Base-by-base conservation (phyloP, 2,113 vertebrate species). In the Colossoma macropomum region DNA sequence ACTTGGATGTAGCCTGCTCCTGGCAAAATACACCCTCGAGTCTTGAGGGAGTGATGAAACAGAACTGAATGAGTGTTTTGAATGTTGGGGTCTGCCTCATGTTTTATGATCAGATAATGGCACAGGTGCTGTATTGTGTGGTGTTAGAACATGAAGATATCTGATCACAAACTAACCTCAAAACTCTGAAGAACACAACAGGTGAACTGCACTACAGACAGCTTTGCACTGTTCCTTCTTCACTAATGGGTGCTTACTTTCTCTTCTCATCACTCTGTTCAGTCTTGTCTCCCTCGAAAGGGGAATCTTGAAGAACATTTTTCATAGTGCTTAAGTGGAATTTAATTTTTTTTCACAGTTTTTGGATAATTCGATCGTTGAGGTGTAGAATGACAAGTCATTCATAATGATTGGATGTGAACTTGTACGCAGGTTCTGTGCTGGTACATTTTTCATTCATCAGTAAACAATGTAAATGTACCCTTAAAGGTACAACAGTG, bases 91-190 rank as follows among this genome's bases (percentile, higher is more conserved):
- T 88, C 79, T 71, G 59, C 48, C 70, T 70, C 65, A 66, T 52
- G 27, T 45, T 11, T 34, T 30, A 27, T 28, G 27, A n/a, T 28
- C 28, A 56, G 60, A 86, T 66, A 19, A 50, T 83, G 69, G 54
- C 54, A n/a, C 80, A 86, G 85, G 85, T 87, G 85, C 84, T 81
- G 52, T 77, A 52, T 79, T 62, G 11, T 87, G 79, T 87, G 84
- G 86, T 85, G 82, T 84, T 80, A 75, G 82, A 89, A 84, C 71
- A 84, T 72, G 70, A 76, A 7, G 71, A 80, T 92, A 90, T 92
- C 88, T 92, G 90, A 92, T 93, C 68, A 15, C 87, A 88, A 59
- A 79, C 73, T 84, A 89, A 92, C 89, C 91, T 89, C 91, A 90
- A 16, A 50, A 63, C 73, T 45, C 78, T 70, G 25, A 75, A 82